These are phyloP conservation scores for Platygyra sinensis DNA, from an alignment of 64 coral and sea anemone species.

Conservation along the genomic window DNA sequence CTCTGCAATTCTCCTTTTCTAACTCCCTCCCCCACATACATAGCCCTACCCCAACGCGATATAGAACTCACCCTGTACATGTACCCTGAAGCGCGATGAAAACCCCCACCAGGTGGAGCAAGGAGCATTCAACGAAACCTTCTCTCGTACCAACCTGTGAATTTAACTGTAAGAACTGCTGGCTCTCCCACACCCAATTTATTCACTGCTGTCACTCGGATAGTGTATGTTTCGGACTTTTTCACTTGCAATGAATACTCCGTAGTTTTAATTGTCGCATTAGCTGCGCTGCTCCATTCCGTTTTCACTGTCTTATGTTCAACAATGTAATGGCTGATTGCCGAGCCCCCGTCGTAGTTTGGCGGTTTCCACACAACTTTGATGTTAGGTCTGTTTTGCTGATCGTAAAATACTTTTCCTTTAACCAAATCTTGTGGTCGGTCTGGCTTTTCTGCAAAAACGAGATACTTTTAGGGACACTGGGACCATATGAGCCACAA, in stretches of 20 bases:
- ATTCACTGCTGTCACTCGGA: constrained; percentile 23
- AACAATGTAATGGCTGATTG: constrained; percentile 1
- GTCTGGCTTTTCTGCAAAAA: not conserved
- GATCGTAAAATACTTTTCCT: not conserved
- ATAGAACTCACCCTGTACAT: too few relatives aligned
- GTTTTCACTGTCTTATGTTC: constrained; percentile 34
- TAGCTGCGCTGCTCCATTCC: constrained; percentile 9
- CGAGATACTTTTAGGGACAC: too few relatives aligned
- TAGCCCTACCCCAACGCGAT: too few relatives aligned
- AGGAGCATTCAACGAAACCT: too few relatives aligned
- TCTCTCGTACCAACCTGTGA: not conserved
- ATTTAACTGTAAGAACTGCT: not conserved
- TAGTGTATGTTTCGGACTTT: constrained; percentile 12
- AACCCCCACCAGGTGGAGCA: too few relatives aligned
- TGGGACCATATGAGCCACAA: too few relatives aligned
- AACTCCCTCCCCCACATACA: too few relatives aligned
- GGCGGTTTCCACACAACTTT: constrained; percentile 1
- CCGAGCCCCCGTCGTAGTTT: not conserved
- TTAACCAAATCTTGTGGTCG: not conserved
- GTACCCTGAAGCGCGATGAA: too few relatives aligned
- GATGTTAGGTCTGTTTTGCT: not conserved
- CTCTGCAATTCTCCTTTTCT: too few relatives aligned
- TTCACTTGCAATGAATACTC: not conserved
- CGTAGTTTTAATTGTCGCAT: not conserved
- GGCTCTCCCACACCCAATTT: not conserved